Conservation (phyloP, 2,797 vertebrate species). For the Champsocephalus gunnari region DNA sequence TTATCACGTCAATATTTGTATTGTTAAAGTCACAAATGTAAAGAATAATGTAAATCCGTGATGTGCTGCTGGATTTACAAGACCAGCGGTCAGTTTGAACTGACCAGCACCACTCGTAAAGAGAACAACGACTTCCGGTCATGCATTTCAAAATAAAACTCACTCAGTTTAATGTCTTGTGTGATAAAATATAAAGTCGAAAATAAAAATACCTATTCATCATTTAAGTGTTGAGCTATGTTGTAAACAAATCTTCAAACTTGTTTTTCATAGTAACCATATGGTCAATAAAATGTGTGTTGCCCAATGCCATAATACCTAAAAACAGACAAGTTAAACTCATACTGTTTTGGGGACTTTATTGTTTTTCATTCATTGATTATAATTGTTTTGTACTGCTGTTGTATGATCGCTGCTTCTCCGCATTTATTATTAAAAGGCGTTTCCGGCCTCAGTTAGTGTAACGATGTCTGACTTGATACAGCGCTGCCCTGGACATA, state of each 20-base stretch:
- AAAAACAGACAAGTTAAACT: neutral
- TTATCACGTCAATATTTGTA: neutral
- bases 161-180: neutral
- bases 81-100: conserved; percentile 11
- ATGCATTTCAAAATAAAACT: conserved; percentile 61
- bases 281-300: accelerated
- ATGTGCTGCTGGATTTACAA: neutral
- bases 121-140: neutral
- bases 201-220: neutral
- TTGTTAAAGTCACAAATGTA: neutral
- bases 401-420: neutral
- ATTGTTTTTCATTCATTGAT: too few species aligned
- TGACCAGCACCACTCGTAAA: neutral
- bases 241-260: neutral
- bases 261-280: neutral
- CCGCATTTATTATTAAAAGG: conserved; percentile 38
- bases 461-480: conserved; percentile 20
- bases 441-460: conserved; percentile 18
- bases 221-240: neutral
- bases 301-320: neutral
- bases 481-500: conserved; percentile 53
- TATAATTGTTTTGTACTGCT: neutral
- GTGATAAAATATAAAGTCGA: neutral
- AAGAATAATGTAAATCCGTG: neutral
- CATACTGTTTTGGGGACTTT: neutral